A percentile compares a stretch with the other conserved stretches of the same genome.
Evolutionary conservation across 2,113 vertebrate species (phyloP).

Genomic region (Chionomys nivalis): DNA sequence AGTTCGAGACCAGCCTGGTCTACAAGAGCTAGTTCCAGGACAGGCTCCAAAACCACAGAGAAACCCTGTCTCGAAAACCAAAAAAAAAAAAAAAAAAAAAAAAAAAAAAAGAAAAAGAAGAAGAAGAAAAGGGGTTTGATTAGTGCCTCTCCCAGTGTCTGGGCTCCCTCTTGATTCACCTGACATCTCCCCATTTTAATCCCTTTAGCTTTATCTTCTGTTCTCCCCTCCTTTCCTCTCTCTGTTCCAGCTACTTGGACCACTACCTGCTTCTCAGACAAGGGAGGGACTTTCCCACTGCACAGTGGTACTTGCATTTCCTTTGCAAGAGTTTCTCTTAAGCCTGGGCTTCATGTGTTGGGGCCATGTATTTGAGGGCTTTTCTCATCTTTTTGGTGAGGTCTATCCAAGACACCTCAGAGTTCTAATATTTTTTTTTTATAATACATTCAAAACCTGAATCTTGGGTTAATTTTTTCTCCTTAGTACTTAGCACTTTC

Average conservation of each 20-base stretch:
- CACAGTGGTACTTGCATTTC: background rate
- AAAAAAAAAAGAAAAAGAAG: too few species aligned
- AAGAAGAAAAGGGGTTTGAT: background rate
- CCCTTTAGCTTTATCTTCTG: background rate
- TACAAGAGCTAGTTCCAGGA: too few species aligned
- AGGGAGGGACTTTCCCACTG: background rate
- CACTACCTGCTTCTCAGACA: background rate
- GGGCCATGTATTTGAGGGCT: background rate
- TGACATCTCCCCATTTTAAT: background rate
- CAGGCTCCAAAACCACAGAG: too few species aligned
- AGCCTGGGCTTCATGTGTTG: background rate
- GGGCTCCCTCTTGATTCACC: background rate
- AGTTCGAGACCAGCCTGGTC: too few species aligned
- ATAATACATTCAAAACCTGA: background rate
- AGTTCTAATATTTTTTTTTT: background rate
- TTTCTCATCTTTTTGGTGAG: background rate
- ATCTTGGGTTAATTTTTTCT: background rate
- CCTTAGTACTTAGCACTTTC: background rate
- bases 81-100: too few species aligned
- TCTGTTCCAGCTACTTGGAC: background rate
- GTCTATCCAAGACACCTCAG: background rate
- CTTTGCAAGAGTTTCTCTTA: background rate
- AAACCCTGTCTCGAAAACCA: too few species aligned
- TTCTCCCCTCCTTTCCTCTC: too few species aligned
- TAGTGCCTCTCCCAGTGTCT: background rate